Base-by-base conservation (phyloP, 2,797 vertebrate species). In the Gephyroberyx darwinii region DNA sequence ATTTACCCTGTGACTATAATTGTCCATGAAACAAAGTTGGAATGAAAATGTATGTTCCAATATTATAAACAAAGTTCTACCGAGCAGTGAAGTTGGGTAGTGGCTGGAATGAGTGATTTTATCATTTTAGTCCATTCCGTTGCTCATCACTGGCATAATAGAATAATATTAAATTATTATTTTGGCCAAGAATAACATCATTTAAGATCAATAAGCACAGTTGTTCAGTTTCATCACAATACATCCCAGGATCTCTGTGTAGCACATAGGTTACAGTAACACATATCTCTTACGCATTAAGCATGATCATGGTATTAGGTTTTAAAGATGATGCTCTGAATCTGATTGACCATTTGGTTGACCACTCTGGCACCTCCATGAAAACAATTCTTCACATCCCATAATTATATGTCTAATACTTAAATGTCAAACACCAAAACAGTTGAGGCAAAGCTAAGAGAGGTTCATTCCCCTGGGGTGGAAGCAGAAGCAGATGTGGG, bases 401-500 rank as follows among this genome's bases (percentile, higher is more conserved):
- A 33, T 13, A 60, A 56, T 43, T 60, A 68, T 14, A 48, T 45
- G 33, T 58, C 45, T 47, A 35, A 77, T 50, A 43, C 69, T 64
- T 74, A 62, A 81, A 79, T 83, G 16, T 62, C 51, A 65, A 83
- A 73, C 10, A 37, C 59, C 58, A 54, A 13, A 76, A 67, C 66
- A 82, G 80, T 64, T 9, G 37, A 85, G 52, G 64, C 31, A 63
- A 65, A 68, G 62, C 77, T 14, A 39, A 78, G 53, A 69, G 57
- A 50, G 74, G 83, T 75, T 75, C 71, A 71, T 47, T 64, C 71
- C 82, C 83, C 76, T 26, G 67, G 65, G 81, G 81, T 58, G 56
- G 60, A 69, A 56, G 85, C 69, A 78, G 77, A 75, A 30, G 81
- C 68, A 83, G 81, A 83, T 87, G 74, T 71, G 45, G 48, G 84